A percentile compares a stretch with the other conserved stretches of the same genome.
phyloP scores from a whole-genome alignment of 2,888 invertebrate genomes.

The Ryuthela nishihirai region DNA sequence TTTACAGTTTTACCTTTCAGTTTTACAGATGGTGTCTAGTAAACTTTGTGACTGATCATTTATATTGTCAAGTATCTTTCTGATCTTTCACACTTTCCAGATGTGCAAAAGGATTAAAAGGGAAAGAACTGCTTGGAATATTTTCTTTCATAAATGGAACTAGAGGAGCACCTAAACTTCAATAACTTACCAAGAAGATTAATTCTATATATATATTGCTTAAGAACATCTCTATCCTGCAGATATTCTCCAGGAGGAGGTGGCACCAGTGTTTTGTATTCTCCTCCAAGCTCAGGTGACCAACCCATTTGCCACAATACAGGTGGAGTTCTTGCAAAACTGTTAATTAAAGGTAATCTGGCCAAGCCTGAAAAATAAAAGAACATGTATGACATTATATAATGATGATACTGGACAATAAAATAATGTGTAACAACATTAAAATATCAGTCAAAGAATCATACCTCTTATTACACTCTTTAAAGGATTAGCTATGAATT shows the following conservation, averaged over 20 bases:
- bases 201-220: slow-evolving; percentile 69
- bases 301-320: slow-evolving; percentile 63
- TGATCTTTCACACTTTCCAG: no score
- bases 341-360: slow-evolving; percentile 61
- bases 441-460: neutral
- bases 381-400: neutral
- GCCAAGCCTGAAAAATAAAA: slow-evolving; percentile 55
- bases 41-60: no score
- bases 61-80: no score
- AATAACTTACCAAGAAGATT: slow-evolving; percentile 57
- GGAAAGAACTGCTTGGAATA: no score
- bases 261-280: slow-evolving; percentile 52
- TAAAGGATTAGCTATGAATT: slow-evolving; percentile 46
- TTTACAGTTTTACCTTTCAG: no score
- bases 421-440: neutral
- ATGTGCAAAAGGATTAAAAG: no score
- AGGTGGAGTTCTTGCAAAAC: slow-evolving; percentile 63
- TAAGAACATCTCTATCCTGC: slow-evolving; percentile 76
- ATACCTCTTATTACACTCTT: slow-evolving; percentile 48
- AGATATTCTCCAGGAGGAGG: slow-evolving; percentile 67
- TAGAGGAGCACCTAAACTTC: no score
- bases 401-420: neutral
- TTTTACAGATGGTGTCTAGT: no score
- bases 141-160: no score
- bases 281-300: slow-evolving; percentile 56